These are phyloP conservation scores for Globicephala melas DNA, from an alignment of 2,113 vertebrate species.

Conservation along the genomic window DNA sequence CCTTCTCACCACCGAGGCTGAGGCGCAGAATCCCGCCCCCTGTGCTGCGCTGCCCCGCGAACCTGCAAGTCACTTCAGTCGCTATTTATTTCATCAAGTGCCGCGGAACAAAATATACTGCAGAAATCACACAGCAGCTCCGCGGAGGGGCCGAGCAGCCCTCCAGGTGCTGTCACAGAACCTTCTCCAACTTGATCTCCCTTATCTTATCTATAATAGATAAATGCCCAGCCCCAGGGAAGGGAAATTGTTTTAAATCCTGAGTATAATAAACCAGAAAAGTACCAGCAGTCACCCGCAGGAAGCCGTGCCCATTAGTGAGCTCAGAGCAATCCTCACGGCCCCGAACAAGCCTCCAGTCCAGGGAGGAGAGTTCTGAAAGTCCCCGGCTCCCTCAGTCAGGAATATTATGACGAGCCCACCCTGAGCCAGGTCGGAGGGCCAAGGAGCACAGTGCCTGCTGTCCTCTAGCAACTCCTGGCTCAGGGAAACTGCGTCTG, in stretches of 20 bases:
- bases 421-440: neutral
- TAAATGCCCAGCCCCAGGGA: constrained; percentile 57
- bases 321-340: constrained; percentile 5
- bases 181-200: constrained; percentile 50
- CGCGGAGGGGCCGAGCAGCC: neutral
- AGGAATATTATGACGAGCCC: neutral
- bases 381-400: accelerated
- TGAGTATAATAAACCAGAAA: constrained; percentile 66
- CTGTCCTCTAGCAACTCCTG: neutral
- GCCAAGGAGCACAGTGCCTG: neutral
- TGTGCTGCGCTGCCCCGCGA: neutral
- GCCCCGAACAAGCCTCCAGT: neutral
- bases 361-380: neutral
- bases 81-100: constrained; percentile 18
- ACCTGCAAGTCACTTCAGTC: constrained; percentile 52
- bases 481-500: neutral
- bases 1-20: constrained; percentile 11
- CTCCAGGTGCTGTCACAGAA: constrained; percentile 65
- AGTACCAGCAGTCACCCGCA: constrained; percentile 68
- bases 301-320: constrained; percentile 34
- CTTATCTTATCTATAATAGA: constrained; percentile 58
- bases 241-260: neutral
- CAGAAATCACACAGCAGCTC: constrained; percentile 10
- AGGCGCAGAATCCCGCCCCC: neutral
- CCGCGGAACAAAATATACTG: constrained; percentile 18